Conservation (phyloP, 2,888 invertebrate genomes). For the Parelbella ahira region DNA sequence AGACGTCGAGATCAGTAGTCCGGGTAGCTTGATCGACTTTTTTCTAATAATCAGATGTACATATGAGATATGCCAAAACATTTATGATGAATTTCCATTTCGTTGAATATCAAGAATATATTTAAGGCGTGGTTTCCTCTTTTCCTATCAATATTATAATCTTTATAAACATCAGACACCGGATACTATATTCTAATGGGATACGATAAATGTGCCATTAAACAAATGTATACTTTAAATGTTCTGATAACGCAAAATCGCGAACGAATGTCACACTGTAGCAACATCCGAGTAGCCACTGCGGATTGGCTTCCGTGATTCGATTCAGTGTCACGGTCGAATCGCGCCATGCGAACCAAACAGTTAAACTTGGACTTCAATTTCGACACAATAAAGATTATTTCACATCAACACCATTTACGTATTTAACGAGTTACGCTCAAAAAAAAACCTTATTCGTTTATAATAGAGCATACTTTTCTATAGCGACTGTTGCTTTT, state of each 20-base stretch:
- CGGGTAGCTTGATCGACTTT: too few species aligned
- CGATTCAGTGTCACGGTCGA: constrained; percentile 33
- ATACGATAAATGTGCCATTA: too few species aligned
- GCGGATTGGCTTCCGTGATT: constrained; percentile 35
- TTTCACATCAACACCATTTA: background rate
- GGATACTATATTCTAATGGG: too few species aligned
- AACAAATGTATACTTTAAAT: too few species aligned
- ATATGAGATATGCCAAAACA: too few species aligned
- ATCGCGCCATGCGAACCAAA: background rate
- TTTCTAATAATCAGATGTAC: too few species aligned
- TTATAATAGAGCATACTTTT: constrained; percentile 5
- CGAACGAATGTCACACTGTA: constrained; percentile 6
- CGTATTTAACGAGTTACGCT: background rate
- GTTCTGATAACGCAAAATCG: constrained; percentile 16
- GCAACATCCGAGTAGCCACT: constrained; percentile 6
- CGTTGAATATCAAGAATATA: too few species aligned
- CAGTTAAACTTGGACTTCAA: constrained; percentile 3
- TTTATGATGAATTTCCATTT: too few species aligned
- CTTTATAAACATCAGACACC: too few species aligned
- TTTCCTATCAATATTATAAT: too few species aligned
- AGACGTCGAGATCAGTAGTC: too few species aligned
- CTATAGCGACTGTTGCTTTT: background rate
- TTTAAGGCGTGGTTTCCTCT: too few species aligned
- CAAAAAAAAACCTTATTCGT: constrained; percentile 2
- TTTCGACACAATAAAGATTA: background rate